Base-by-base conservation (phyloP, 2,113 vertebrate species). In the Aepyceros melampus region DNA sequence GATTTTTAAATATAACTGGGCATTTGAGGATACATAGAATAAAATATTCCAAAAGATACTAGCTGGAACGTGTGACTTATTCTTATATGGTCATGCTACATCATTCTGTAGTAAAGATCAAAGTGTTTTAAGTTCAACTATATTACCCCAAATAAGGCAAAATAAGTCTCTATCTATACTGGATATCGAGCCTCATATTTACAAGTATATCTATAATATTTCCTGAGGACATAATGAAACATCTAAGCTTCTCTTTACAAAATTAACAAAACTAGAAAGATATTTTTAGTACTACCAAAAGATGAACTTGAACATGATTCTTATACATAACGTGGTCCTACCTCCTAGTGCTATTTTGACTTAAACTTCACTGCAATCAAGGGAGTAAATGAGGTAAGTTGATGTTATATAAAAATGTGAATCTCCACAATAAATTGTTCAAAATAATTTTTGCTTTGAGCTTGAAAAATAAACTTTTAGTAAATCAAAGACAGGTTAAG, bases 301-400 rank as follows among this genome's bases (percentile, higher is more conserved):
- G n/a, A 23, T 84, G 86, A 89, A 95, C 78, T 67, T 58, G 53
- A 82, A 67, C 49, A 67, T 43, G 31, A 81, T 43, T 86, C 17
- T 53, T 86, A 2, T 33, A 56, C n/a, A 36, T 25, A 19, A 17
- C 6, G 25, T 87, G 47, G 7, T 64, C 16, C 33, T 55, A 79
- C 31, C 33, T 25, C 27, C 58, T 88, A 14, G 17, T 13, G 84
- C 58, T 71, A 51, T 33, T 19, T 21, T 76, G 27, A 64, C 51
- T 95, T 92, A 91, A 94, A 91, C 81, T 79, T 92, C 33, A 85
- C 3, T 98, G 21, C 7, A 58, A 29, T 64, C n/a, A 93, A 86
- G 53, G 60, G 12, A 96, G 1, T 53, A 91, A 78, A 55, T 58
- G 12, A 16, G 10, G 9, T 71, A 93, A 96, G 31, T 1, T 58